Evolutionary conservation across 2,113 vertebrate species (phyloP).

Genomic region (Centropus unirufus): DNA sequence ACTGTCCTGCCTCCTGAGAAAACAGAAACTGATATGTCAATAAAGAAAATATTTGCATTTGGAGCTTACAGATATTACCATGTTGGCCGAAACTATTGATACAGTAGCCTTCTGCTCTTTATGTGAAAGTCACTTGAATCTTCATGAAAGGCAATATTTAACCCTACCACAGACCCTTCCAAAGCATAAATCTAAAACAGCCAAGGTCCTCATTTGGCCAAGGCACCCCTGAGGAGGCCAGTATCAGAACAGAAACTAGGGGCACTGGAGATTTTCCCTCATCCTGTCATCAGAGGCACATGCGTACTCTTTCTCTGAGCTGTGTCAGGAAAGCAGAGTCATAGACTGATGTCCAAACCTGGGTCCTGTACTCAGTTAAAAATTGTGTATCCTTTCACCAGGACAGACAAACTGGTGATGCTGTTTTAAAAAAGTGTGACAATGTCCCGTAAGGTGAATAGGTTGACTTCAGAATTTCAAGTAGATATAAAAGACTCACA

Average conservation of each 20-base stretch:
- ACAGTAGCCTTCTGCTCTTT: neutral
- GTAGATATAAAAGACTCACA: accelerated
- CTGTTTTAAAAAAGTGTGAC: neutral
- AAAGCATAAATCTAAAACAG: neutral
- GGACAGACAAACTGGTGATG: neutral
- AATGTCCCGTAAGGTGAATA: neutral
- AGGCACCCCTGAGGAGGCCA: neutral
- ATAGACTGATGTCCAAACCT: neutral
- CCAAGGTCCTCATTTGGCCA: neutral
- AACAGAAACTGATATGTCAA: neutral
- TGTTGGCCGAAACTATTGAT: neutral
- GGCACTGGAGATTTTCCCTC: neutral
- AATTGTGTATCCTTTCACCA: neutral
- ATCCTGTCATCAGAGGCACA: neutral
- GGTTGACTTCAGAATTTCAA: neutral
- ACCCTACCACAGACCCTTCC: neutral
- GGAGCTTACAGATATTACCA: neutral
- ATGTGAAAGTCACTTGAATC: neutral
- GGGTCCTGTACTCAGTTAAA: neutral
- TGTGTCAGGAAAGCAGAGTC: neutral
- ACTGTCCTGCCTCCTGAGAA: neutral
- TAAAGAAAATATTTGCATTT: neutral
- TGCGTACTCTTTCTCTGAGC: no score
- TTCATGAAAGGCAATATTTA: neutral
- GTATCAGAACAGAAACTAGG: neutral